Evolutionary conservation across 2,797 vertebrate species (phyloP).

Genomic region (Holocentrus rufus): DNA sequence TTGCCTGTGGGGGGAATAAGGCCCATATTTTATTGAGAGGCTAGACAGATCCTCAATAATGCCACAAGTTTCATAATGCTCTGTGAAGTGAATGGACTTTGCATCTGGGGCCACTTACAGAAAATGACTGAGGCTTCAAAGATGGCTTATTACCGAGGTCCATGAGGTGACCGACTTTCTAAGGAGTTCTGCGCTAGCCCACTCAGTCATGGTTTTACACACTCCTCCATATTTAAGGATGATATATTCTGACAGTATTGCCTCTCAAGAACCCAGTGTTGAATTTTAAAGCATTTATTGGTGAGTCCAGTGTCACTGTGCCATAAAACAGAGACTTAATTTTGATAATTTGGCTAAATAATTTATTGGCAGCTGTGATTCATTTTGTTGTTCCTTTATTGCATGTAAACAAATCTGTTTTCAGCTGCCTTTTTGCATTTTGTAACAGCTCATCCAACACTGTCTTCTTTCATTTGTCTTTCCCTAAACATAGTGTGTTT

Average conservation of each 20-base stretch:
- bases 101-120: conserved; percentile 62
- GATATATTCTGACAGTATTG: conserved; percentile 5
- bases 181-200: conserved; percentile 32
- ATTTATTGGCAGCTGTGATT: neutral
- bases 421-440: conserved; percentile 20
- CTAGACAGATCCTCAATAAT: conserved; percentile 74
- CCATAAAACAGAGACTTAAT: conserved; percentile 1
- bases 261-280: conserved; percentile 24
- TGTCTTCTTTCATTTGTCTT: conserved; percentile 44
- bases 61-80: conserved; percentile 69
- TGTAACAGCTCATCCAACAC: conserved; percentile 25
- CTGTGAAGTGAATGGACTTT: conserved; percentile 63
- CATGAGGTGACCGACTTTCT: conserved; percentile 38
- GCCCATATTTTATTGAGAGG: conserved; percentile 74
- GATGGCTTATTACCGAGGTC: conserved; percentile 49
- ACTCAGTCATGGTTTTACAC: conserved; percentile 39
- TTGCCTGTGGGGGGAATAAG: conserved; percentile 62
- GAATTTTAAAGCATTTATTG: conserved; percentile 37
- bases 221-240: conserved; percentile 9
- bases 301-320: conserved; percentile 30
- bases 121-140: conserved; percentile 63
- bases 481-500: conserved; percentile 34
- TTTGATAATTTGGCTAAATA: neutral
- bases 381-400: neutral
- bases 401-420: conserved; percentile 25